Conservation (phyloP, 2,797 vertebrate genomes). For the Poeciliopsis gracilis region DNA sequence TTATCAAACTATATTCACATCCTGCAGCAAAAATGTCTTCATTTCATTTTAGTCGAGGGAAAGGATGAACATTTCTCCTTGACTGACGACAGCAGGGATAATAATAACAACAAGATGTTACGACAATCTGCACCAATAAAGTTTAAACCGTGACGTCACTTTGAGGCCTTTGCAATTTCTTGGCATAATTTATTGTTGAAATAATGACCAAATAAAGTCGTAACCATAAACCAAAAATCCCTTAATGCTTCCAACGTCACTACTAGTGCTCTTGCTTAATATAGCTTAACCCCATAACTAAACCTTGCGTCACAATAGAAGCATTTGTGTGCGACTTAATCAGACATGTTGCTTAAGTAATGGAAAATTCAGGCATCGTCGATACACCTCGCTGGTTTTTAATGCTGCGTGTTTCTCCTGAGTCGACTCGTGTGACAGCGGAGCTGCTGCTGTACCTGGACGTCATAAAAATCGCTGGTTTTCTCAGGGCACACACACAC, state of each 20-base stretch:
- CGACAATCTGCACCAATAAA: background rate
- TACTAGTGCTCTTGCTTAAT: conserved; percentile 7
- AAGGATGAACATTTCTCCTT: background rate
- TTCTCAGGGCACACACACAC: conserved; percentile 25
- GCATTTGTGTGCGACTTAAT: conserved; percentile 31
- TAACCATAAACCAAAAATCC: background rate
- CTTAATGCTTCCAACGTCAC: background rate
- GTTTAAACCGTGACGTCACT: background rate
- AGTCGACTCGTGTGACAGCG: conserved; percentile 18
- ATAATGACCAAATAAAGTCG: background rate
- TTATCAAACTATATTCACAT: no score
- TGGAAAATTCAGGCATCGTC: conserved; percentile 34
- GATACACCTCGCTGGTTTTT: conserved; percentile 16
- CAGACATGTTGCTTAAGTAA: conserved; percentile 27
- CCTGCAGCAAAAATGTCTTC: background rate
- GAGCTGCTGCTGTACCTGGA: conserved; percentile 18
- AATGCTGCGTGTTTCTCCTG: conserved; percentile 20
- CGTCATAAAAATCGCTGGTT: conserved; percentile 39
- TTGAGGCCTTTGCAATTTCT: background rate
- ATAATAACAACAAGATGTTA: no score
- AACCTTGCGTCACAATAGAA: conserved; percentile 23
- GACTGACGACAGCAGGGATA: no score
- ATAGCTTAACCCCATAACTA: background rate
- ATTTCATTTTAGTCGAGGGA: background rate
- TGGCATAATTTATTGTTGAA: background rate